These are phyloP conservation scores for Drosophila suzukii DNA, from an alignment of 1,140 invertebrate species.

Conservation along the genomic window DNA sequence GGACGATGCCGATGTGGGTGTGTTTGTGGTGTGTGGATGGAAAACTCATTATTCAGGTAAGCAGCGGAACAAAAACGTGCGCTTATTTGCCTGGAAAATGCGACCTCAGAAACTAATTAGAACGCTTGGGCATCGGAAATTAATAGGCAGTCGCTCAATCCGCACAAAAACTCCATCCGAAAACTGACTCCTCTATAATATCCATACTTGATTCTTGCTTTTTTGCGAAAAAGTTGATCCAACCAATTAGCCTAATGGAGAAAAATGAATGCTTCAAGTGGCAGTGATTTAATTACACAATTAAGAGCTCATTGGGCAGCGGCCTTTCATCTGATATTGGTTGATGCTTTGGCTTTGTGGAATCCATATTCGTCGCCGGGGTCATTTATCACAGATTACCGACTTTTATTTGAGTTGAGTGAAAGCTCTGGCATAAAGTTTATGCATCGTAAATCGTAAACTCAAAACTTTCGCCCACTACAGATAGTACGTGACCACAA, in stretches of 20 bases:
- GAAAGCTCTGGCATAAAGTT: conserved; percentile 47
- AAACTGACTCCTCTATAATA: neutral
- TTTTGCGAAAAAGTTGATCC: conserved; percentile 50
- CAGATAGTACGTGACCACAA: conserved; percentile 47
- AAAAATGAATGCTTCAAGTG: conserved; percentile 53
- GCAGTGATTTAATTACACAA: conserved; percentile 73
- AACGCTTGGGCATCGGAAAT: conserved; percentile 62
- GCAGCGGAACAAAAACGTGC: conserved; percentile 58
- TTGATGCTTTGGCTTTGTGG: conserved; percentile 25
- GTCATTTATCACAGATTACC: conserved; percentile 51
- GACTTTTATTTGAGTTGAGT: conserved; percentile 25
- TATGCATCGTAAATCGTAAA: conserved; percentile 56
- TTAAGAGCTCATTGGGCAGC: conserved; percentile 45
- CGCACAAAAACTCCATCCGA: neutral
- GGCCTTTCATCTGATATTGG: conserved; percentile 7
- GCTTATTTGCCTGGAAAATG: conserved; percentile 66
- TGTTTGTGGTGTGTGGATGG: conserved; percentile 3
- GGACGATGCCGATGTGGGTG: conserved; percentile 19
- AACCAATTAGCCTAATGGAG: conserved; percentile 70
- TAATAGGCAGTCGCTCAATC: conserved; percentile 43
- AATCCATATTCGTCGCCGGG: conserved; percentile 15
- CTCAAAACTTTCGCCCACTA: conserved; percentile 43
- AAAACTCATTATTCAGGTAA: conserved; percentile 80
- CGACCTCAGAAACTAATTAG: conserved; percentile 61
- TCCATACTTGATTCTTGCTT: conserved; percentile 9